A percentile compares a stretch with the other conserved stretches of the same genome.
Conservation (phyloP, 2,888 invertebrate genomes). For the Himalopsyche kuldschensis region DNA sequence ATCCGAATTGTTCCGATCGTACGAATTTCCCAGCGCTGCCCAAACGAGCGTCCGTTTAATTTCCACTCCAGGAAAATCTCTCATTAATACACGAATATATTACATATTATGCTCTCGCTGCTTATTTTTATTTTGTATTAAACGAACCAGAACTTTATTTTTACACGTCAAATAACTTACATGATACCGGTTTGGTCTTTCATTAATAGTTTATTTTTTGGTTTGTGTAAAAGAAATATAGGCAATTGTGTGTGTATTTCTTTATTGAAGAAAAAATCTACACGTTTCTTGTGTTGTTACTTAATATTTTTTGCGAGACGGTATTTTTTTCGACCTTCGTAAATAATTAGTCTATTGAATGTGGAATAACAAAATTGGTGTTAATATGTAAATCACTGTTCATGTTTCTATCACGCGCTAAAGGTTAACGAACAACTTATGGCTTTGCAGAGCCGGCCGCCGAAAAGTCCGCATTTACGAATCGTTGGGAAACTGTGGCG, state of each 20-base stretch:
- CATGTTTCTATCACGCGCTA: neutral
- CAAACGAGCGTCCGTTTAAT: neutral
- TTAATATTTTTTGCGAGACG: neutral
- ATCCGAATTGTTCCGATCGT: neutral
- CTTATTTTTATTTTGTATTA: too few species aligned
- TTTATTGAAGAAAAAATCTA: too few species aligned
- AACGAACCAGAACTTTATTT: too few species aligned
- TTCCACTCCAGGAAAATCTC: too few species aligned
- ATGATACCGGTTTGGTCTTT: too few species aligned
- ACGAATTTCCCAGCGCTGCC: neutral
- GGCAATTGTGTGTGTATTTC: too few species aligned
- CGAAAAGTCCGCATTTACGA: neutral
- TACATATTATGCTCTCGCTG: too few species aligned
- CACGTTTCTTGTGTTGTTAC: too few species aligned
- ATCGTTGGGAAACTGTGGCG: neutral
- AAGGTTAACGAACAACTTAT: neutral
- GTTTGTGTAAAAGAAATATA: too few species aligned
- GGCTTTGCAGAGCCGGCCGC: neutral
- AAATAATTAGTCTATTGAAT: neutral
- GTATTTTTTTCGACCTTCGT: neutral
- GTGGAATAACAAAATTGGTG: neutral
- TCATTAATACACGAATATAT: too few species aligned
- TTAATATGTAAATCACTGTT: neutral
- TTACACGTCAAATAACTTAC: too few species aligned
- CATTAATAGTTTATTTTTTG: too few species aligned